Conservation (phyloP, 2,797 vertebrate genomes). For the Premnoplex brunnescens region DNA sequence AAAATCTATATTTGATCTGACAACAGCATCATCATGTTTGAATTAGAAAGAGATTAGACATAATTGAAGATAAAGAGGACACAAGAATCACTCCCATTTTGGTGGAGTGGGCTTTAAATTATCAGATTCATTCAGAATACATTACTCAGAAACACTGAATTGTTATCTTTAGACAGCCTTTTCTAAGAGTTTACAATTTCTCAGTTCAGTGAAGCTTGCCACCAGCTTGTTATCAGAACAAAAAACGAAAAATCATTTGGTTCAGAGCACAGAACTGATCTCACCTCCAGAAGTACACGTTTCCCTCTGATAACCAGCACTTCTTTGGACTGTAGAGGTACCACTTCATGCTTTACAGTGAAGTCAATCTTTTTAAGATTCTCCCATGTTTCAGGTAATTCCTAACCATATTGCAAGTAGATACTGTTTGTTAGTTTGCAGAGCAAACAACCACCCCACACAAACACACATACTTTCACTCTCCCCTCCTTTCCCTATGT, state of each 20-base stretch:
- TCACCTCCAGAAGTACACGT: conserved; percentile 90
- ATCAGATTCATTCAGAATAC: conserved; percentile 97
- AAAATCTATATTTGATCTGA: conserved; percentile 82
- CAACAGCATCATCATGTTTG: conserved; percentile 72
- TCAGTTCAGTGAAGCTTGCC: conserved; percentile 99
- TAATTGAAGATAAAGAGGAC: conserved; percentile 82
- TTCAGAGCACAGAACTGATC: conserved; percentile 93
- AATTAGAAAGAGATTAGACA: conserved; percentile 83
- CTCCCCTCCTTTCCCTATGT: accelerated
- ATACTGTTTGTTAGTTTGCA: conserved; percentile 41
- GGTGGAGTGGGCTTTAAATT: conserved; percentile 88
- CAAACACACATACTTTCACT: background rate
- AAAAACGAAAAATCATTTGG: conserved; percentile 85
- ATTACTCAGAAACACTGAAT: conserved; percentile 95
- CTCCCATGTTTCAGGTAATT: conserved; percentile 85
- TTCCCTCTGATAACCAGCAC: conserved; percentile 90
- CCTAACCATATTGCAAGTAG: conserved; percentile 66
- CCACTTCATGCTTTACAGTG: conserved; percentile 84
- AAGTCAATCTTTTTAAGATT: conserved; percentile 84
- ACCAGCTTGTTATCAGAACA: conserved; percentile 95
- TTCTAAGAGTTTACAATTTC: conserved; percentile 99
- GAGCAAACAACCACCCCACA: background rate
- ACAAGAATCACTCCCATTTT: conserved; percentile 77
- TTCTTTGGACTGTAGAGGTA: conserved; percentile 84
- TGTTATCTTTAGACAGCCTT: conserved; percentile 97